phyloP scores from a whole-genome alignment of 2,797 vertebrate species.

The Xenopus petersii region DNA sequence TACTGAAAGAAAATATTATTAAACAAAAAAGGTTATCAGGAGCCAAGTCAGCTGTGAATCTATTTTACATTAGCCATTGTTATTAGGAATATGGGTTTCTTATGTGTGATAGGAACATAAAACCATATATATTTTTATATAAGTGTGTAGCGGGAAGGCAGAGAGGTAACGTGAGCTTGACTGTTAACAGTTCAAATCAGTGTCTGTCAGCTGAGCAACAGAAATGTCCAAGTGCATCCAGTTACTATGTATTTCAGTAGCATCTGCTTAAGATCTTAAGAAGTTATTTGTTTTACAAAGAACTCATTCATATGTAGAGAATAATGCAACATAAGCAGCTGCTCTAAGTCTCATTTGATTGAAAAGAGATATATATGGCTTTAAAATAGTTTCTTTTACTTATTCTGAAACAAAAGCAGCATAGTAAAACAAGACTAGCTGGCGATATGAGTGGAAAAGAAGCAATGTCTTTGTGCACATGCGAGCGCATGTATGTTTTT shows the following conservation, averaged over 20 bases:
- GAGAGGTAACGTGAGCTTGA: too few relatives aligned
- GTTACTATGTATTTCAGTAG: slow-evolving; percentile 56
- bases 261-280: slow-evolving; percentile 12
- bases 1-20: too few relatives aligned
- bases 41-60: too few relatives aligned
- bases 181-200: slow-evolving; percentile 46
- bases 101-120: too few relatives aligned
- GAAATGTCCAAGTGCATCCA: slow-evolving; percentile 53
- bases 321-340: slow-evolving; percentile 41
- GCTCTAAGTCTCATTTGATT: slow-evolving; percentile 48
- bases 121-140: too few relatives aligned
- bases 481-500: too few relatives aligned
- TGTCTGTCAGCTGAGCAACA: slow-evolving; percentile 62
- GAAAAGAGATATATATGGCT: slow-evolving; percentile 49
- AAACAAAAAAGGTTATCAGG: too few relatives aligned
- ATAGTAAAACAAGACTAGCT: slow-evolving; percentile 10
- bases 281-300: slow-evolving; percentile 41
- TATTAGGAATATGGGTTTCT: too few relatives aligned
- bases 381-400: slow-evolving; percentile 27
- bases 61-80: too few relatives aligned
- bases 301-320: too few relatives aligned
- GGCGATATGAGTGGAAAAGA: slow-evolving; percentile 9
- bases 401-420: slow-evolving; percentile 14
- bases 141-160: too few relatives aligned
- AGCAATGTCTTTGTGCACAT: not conserved